Conservation (phyloP, 2,113 vertebrate species). For the Ailurus styani region DNA sequence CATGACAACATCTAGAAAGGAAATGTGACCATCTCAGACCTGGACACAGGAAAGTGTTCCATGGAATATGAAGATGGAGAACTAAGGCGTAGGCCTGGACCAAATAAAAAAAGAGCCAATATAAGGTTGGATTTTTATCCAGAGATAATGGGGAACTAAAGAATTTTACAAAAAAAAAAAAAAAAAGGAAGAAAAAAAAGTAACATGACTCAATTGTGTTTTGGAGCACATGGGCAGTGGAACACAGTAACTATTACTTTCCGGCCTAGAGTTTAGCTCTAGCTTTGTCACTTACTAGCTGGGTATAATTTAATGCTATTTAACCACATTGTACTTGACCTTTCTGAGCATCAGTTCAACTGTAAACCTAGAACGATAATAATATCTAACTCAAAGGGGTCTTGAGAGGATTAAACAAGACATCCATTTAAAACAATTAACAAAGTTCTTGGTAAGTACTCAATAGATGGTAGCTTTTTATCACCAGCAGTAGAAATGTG, state of each 20-base stretch:
- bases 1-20: not conserved
- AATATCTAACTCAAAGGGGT: not conserved
- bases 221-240: not conserved
- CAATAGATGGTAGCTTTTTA: not conserved
- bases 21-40: not conserved
- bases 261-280: not conserved
- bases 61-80: not conserved
- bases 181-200: not conserved
- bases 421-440: not conserved
- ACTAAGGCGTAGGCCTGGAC: not conserved
- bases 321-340: not conserved
- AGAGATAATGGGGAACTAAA: not conserved
- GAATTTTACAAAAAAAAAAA: not conserved
- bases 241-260: not conserved
- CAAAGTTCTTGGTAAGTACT: not conserved
- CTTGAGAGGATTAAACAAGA: not conserved
- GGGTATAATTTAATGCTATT: not conserved
- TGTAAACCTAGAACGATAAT: not conserved
- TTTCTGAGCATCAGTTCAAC: not conserved
- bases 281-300: not conserved
- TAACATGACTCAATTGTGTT: not conserved
- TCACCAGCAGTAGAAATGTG: not conserved
- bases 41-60: not conserved
- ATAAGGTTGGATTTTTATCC: not conserved
- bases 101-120: not conserved